Evolutionary conservation across 1,140 invertebrate species (phyloP), one percentile per base, ranked within the genome.

Genomic region (Latrodectus geometricus): DNA sequence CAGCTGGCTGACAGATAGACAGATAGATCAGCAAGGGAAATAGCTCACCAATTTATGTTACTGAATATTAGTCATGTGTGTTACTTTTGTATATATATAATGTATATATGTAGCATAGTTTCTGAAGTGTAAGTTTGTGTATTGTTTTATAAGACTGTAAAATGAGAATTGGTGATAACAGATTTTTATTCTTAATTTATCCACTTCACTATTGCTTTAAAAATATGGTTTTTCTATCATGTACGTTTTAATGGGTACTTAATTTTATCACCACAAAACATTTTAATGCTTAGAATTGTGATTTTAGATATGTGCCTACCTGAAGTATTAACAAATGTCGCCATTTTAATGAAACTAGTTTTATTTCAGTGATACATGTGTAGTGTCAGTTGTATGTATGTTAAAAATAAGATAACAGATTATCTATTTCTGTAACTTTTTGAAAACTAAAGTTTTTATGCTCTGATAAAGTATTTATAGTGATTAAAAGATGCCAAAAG

Each of bases 31-130:
- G 66, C 66, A 14, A 74, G 23, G 54, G 20, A 48, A 69, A 21
- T 72, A 52, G 50, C 50, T 23, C 20, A 21, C 20, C 61, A 69
- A 23, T n/a, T 20, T 54, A 68, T 56, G 50, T 81, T 11, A 35
- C 15, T n/a, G 61, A 20, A 23, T 11, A n/a, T 35, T 66, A 83
- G 83, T 86, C 74, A 86, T 86, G 83, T 85, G 75, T 23, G 52
- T 77, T 86, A 61, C 56, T 86, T 17, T 72, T 20, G 5, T 86
- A 65, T 86, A 86, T 48, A 86, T 76, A 86, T 61, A 49, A 21
- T 86, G 83, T 86, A 86, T 23, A 85, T 85, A 85, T 76, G 83
- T 77, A 85, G 83, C 66, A 68, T 82, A 76, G 61, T 54, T 72
- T 35, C 21, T 23, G 12, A 72, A 81, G 48, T 75, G 56, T 85